Evolutionary conservation across 37 sponge, comb jelly and placozoan genomes (phyloP).

Genomic region (Bolinopsis microptera): DNA sequence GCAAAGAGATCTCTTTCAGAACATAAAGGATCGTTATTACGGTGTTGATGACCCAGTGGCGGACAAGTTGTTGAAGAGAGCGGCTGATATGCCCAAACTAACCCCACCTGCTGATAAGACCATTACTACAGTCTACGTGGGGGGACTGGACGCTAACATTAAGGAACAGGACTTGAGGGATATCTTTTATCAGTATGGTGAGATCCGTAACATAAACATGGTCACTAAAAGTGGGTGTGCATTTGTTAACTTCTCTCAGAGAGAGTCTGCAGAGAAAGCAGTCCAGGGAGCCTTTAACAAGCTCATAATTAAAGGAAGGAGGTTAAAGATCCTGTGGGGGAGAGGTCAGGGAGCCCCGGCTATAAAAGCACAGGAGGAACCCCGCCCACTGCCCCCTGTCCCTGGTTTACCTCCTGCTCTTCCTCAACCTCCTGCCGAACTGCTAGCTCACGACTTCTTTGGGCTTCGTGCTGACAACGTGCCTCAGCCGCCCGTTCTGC

Average conservation of each 20-base stretch:
- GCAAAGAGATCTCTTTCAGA: too few species aligned
- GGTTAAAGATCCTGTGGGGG: constrained; percentile 93
- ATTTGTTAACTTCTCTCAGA: constrained; percentile 81
- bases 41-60: constrained; percentile 96
- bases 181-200: constrained; percentile 93
- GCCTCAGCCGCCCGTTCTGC: not conserved
- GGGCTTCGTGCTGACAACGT: not conserved
- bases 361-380: constrained; percentile 22
- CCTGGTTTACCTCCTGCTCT: constrained; percentile 82
- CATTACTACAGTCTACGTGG: constrained; percentile 91
- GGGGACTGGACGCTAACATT: constrained; percentile 78
- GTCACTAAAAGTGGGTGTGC: constrained; percentile 88
- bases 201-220: constrained; percentile 75
- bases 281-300: constrained; percentile 82
- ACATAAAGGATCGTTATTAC: constrained; percentile 94
- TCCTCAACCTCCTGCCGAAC: constrained; percentile 51
- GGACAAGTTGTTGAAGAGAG: constrained; percentile 82
- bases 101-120: constrained; percentile 79
- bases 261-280: constrained; percentile 86
- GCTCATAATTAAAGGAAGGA: constrained; percentile 81
- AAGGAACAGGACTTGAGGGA: constrained; percentile 83
- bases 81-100: constrained; percentile 76
- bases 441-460: constrained; percentile 59
- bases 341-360: constrained; percentile 72
- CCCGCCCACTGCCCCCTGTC: constrained; percentile 73